Evolutionary conservation across 2,888 invertebrate species (phyloP), one percentile per base, ranked within the genome.

Genomic region (Cheiracanthium punctorium): DNA sequence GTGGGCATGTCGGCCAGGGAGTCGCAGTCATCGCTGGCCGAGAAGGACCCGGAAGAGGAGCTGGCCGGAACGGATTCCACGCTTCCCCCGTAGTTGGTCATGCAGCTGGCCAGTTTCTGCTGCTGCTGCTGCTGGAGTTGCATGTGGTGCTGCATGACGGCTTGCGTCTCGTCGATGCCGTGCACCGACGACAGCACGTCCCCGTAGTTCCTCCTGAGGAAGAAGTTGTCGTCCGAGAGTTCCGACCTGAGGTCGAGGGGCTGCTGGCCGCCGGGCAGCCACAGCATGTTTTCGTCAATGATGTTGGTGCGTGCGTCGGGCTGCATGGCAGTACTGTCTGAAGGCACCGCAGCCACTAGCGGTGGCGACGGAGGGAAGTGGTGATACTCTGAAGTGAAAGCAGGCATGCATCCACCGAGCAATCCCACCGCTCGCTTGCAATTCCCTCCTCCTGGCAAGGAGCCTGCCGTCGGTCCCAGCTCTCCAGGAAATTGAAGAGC

Each of bases 191-290:
- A 64, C 33, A 85, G 17, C 70, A 82, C 74, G 33, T 89, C 89
- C 8, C 86, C 70, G 52, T 86, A 89, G 0, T 84, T 80, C 2
- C 89, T 80, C 33, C 88, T 72, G 65, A 88, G 74, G 73, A 84
- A 73, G 88, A 89, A 89, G 43, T 72, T 80, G 29, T 82, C 82
- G 33, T 89, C 89, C 24, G 77, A 37, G 7, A 92, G 91, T 90
- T 94, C 94, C 88, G 96, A 95, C 89, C 96, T 94, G 91, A 97
- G 93, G 90, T 96, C 96, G 74, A 96, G 92, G 0, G 96, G 96
- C 90, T 95, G 95, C 82, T 77, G 82, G 0, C 72, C 48, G 1
- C 84, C 24, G 14, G 82, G 71, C 64, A 88, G 74, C 84, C 87
- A 85, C 74, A 86, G 41, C 87, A 88, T 85, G 71, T 76, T 82